Evolutionary conservation across 2,888 invertebrate species (phyloP), one percentile per base, ranked within the genome.

Genomic region (Penaeus monodon): DNA sequence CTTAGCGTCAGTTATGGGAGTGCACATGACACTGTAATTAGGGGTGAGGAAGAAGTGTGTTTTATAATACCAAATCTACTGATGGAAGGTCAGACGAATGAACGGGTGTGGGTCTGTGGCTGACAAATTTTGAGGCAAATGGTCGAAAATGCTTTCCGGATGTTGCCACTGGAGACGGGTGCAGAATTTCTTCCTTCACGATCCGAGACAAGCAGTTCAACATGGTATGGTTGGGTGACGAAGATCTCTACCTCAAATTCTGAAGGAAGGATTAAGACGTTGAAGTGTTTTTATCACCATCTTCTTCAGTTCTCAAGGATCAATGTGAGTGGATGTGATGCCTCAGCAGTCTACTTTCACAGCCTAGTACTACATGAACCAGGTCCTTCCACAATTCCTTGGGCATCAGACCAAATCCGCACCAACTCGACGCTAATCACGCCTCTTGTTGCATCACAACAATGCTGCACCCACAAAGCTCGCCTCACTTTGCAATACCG

Each of bases 21-120:
- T 64, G 81, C 29, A 81, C 81, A 81, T 81, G 81, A 64, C 68
- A 65, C 12, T 10, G 27, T 81, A 49, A 6, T 81, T 64, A 78
- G 22, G 10, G 78, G 2, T 78, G 49, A 78, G 57, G 24, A 78
- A 78, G 78, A 73, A 73, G 73, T 29, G 73, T 73, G 33, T 29
- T 73, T 7, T 27, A n/a, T n/a, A n/a, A n/a, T n/a, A n/a, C n/a
- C n/a, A n/a, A n/a, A n/a, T n/a, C n/a, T n/a, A n/a, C n/a, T n/a
- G n/a, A 27, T 73, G 73, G 29, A 73, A 3, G 27, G 27, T n/a
- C n/a, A n/a, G n/a, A n/a, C n/a, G n/a, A n/a, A n/a, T n/a, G n/a
- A n/a, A n/a, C 68, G 68, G 68, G 12, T 68, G 7, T 4, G 68
- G 12, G 12, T 76, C 29, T 68, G 68, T 27, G 27, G 12, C 68